phyloP scores from a whole-genome alignment of 2,888 invertebrate genomes.

The Lasiommata megera region DNA sequence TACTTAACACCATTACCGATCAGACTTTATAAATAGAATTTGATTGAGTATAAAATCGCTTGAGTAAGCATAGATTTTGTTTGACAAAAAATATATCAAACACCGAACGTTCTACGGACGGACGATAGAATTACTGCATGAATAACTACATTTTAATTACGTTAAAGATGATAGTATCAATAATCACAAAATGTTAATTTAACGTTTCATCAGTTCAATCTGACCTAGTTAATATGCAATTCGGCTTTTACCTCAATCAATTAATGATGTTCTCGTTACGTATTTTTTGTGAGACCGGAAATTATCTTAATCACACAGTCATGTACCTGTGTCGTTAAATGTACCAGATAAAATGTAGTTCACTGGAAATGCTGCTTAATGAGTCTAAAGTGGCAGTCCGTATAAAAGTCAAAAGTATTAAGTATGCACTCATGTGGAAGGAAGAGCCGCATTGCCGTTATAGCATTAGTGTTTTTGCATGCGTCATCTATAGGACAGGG shows the following conservation, averaged over 20 bases:
- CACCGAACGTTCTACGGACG: background rate
- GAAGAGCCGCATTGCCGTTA: conserved; percentile 55
- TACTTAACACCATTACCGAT: conserved; percentile 13
- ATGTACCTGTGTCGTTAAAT: conserved; percentile 2
- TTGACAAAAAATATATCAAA: conserved; percentile 7
- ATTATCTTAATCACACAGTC: conserved; percentile 8
- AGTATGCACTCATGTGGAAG: conserved; percentile 43
- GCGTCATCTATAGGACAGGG: conserved; percentile 70
- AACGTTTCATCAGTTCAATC: background rate
- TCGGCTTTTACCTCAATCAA: conserved; percentile 11
- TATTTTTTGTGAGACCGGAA: conserved; percentile 12
- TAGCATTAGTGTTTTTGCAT: conserved; percentile 76
- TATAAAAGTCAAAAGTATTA: conserved; percentile 25
- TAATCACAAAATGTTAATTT: conserved; percentile 1
- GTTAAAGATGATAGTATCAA: conserved; percentile 2
- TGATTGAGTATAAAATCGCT: conserved; percentile 6
- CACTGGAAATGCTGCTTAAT: conserved; percentile 21
- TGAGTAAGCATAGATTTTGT: conserved; percentile 5
- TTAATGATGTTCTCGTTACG: conserved; percentile 7
- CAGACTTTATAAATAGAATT: conserved; percentile 2
- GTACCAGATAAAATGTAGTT: conserved; percentile 14
- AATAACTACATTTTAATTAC: conserved; percentile 1
- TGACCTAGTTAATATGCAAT: background rate
- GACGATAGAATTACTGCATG: background rate
- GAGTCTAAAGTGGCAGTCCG: conserved; percentile 19